These are phyloP conservation scores for Camponotus vicinus DNA, from an alignment of 1,140 invertebrate genomes.

Conservation along the genomic window DNA sequence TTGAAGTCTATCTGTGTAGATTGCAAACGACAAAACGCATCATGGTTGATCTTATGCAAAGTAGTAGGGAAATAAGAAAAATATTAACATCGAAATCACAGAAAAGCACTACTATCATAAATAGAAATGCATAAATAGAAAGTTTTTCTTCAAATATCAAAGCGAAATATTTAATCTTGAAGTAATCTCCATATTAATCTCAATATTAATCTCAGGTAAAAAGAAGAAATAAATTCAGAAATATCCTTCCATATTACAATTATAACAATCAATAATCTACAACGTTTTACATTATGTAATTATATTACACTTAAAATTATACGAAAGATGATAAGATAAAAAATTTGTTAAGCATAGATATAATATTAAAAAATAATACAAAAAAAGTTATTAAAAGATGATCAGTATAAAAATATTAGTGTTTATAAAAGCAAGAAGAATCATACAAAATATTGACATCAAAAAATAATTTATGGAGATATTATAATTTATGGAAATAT, in stretches of 20 bases:
- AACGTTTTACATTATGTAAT: background rate
- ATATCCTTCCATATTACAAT: constrained; percentile 18
- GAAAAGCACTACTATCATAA: background rate
- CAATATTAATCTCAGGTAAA: constrained; percentile 13
- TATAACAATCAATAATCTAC: background rate
- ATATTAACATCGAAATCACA: constrained; percentile 59
- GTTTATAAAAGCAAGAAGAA: background rate
- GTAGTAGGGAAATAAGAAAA: constrained; percentile 55
- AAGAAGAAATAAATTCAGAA: constrained; percentile 35
- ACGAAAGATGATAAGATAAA: background rate
- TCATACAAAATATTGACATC: background rate
- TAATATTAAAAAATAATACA: background rate
- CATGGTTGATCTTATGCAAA: background rate
- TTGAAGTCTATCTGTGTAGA: constrained; percentile 24
- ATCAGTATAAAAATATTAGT: background rate
- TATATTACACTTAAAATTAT: constrained; percentile 7
- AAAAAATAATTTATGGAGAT: background rate
- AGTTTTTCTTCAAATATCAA: background rate
- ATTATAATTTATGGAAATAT: background rate
- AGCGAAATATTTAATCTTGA: background rate
- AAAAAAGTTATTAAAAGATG: background rate
- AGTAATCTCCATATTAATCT: constrained; percentile 38
- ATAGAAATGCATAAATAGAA: constrained; percentile 22
- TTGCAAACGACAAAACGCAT: constrained; percentile 43
- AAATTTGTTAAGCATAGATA: background rate